Conservation (phyloP, 2,888 invertebrate genomes). For the Junonia oenone region DNA sequence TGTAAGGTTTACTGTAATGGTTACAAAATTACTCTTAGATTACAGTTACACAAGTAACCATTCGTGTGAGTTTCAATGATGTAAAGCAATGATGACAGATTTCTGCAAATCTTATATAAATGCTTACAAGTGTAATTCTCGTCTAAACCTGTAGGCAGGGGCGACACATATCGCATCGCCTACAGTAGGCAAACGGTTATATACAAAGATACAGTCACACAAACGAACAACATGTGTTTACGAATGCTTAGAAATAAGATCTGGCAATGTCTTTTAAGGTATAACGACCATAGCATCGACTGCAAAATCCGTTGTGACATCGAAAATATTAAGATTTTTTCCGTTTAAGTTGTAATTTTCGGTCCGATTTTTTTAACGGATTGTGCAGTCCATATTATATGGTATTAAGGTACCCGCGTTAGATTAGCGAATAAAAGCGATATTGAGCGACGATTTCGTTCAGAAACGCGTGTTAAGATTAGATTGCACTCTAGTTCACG, state of each 20-base stretch:
- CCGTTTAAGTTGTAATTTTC: neutral
- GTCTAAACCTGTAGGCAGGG: conserved; percentile 32
- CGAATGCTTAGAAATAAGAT: conserved; percentile 59
- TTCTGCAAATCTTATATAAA: too few relatives aligned
- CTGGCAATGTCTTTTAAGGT: conserved; percentile 63
- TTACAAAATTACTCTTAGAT: too few relatives aligned
- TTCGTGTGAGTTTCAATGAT: too few relatives aligned
- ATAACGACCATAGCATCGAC: conserved; percentile 18
- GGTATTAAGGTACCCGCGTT: conserved; percentile 13
- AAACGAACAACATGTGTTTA: conserved; percentile 61
- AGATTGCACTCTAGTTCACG: conserved; percentile 37
- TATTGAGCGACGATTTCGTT: conserved; percentile 26
- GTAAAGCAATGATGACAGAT: too few relatives aligned
- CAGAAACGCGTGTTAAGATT: conserved; percentile 27
- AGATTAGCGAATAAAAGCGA: conserved; percentile 6
- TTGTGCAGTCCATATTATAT: conserved; percentile 16
- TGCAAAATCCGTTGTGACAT: conserved; percentile 1
- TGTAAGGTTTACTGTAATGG: too few relatives aligned
- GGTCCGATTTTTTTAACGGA: neutral
- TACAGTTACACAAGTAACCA: too few relatives aligned
- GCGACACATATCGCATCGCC: conserved; percentile 28
- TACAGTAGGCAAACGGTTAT: conserved; percentile 39
- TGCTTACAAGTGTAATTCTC: too few relatives aligned
- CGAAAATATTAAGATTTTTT: neutral
- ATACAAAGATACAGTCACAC: conserved; percentile 56